Base-by-base conservation (phyloP, 2,797 vertebrate genomes). In the Silurus lanzhouensis region DNA sequence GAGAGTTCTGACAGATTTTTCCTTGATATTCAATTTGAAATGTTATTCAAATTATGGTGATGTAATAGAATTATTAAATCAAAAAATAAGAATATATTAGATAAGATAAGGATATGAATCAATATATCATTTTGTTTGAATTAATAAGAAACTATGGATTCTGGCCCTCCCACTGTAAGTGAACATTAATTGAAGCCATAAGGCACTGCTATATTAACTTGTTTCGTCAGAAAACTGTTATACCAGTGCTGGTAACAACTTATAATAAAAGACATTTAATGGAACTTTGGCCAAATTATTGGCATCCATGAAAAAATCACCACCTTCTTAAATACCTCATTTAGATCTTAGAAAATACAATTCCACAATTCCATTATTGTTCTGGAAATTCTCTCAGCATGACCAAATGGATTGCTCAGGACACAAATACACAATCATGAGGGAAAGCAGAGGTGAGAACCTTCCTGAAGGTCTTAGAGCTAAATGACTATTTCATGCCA, bases 301-400 rank as follows among this genome's bases (percentile, higher is more conserved):
- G 57, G 9, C 17, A 78, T 22, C 5, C 57, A 38, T 44, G 10
- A 38, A 78, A 60, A 27, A 77, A 77, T 5, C 6, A 27, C 12
- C 31, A 60, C 6, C 64, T 31, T 14, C 31, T 83, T 52, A 52
- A 61, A 48, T 63, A 25, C 55, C 13, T 44, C 6, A 68, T 22
- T 15, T 70, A 70, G 52, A 55, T 60, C n/a, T 84, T 55, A 13
- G 31, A 61, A 48, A 64, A 25, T 64, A 80, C 8, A 80, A 38
- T 8, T 38, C 5, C 9, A 60, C 31, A 44, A 46, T 79, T 44
- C 19, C 31, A 61, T 19, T 5, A 27, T 61, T 48, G 58, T 91
- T 89, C 93, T 94, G 93, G 89, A 89, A 84, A 92, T 88, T 92
- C 89, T 94, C 89, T 88, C 58, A 82, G 15, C 82, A 67, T 68